Evolutionary conservation across 2,888 invertebrate genomes (phyloP), one percentile per base, ranked within the genome.

Genomic region (Ferrisia virgata): DNA sequence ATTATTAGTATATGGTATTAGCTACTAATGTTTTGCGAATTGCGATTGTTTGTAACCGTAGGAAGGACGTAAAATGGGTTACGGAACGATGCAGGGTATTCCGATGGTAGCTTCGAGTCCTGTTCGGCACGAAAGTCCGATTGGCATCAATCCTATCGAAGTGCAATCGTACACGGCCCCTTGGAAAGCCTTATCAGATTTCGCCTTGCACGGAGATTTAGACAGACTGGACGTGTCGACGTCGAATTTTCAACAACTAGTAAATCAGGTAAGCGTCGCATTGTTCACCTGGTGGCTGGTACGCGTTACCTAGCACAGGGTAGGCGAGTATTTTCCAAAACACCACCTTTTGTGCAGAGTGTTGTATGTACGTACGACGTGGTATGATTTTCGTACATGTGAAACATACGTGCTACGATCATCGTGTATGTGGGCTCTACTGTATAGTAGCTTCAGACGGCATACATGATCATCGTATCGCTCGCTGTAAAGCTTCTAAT

Each of bases 91-190:
- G 94, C 97, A 98, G 88, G 97, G 97, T 85, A 97, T 99, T 87
- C 98, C 99, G 25, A 95, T 99, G 94, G 96, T 99, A 86, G 99
- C 99, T 72, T 95, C 96, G 69, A 96, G 97, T 87, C 96, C 96
- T 40, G 96, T 96, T 85, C 91, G 96, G 79, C 96, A 96, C 90
- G 96, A 96, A 89, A 94, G 95, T 85, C 95, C 95, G 0, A 91
- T 95, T 85, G 94, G 96, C 85, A 92, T 95, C 88, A 95, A 95
- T 88, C 94, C 95, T 47, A 91, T 98, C 85, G 98, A 98, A 90
- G 94, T 94, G 40, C 93, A 93, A 87, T 96, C 97, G 86, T 99
- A 97, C 91, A 97, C 98, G 90, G 97, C 97, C 84, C 97, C 96
- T 58, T 98, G 98, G 98, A 97, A 98, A 90, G 96, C 97, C 86